These are phyloP conservation scores for Oreochromis grahami DNA, from an alignment of 2,797 vertebrate species.

Conservation along the genomic window DNA sequence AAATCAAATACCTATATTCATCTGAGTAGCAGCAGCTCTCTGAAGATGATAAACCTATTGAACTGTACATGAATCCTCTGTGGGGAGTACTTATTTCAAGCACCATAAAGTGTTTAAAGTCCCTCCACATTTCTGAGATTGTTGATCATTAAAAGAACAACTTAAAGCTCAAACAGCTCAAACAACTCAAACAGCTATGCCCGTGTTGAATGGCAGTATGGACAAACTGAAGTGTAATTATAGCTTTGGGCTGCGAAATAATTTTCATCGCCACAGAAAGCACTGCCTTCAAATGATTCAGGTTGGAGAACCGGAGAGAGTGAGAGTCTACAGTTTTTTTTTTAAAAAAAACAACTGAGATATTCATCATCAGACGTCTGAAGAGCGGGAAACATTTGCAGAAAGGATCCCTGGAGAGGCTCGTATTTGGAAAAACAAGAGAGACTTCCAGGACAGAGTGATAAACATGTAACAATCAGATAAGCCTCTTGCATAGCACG, in stretches of 20 bases:
- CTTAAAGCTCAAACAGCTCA: slow-evolving; percentile 36
- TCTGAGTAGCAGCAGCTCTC: neutral
- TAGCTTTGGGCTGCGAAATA: slow-evolving; percentile 29
- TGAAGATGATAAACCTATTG: slow-evolving; percentile 18
- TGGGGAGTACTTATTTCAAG: slow-evolving; percentile 21
- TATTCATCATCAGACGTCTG: slow-evolving; percentile 20
- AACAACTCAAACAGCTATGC: neutral
- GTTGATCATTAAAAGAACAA: slow-evolving; percentile 49
- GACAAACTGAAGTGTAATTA: slow-evolving; percentile 60
- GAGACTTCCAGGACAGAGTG: slow-evolving; percentile 1
- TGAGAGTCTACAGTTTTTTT: neutral
- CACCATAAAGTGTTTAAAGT: slow-evolving; percentile 35
- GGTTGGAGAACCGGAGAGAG: slow-evolving; percentile 2
- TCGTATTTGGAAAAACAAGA: slow-evolving; percentile 21
- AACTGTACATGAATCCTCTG: neutral
- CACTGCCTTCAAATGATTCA: slow-evolving; percentile 35
- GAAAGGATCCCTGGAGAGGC: slow-evolving; percentile 24
- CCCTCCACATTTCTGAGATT: slow-evolving; percentile 29
- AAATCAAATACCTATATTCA: neutral
- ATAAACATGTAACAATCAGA: slow-evolving; percentile 14
- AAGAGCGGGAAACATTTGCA: slow-evolving; percentile 30
- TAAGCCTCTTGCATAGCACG: neutral
- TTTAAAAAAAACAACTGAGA: neutral
- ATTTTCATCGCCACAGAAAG: slow-evolving; percentile 39
- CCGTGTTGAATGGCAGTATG: neutral